phyloP scores from a whole-genome alignment of 2,797 vertebrate genomes.

The Malurus leucopterus region DNA sequence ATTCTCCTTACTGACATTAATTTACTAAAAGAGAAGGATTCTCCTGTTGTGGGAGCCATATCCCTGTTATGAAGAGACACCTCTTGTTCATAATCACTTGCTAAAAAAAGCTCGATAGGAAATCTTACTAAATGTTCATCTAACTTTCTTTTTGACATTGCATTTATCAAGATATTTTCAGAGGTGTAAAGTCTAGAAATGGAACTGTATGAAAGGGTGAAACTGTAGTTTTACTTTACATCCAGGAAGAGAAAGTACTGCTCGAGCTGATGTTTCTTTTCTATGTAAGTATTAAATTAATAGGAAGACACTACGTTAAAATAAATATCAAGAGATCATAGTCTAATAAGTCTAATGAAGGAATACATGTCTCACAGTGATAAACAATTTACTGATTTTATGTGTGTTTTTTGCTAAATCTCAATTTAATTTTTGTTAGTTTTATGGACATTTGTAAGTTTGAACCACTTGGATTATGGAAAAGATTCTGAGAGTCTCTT shows the following conservation, averaged over 20 bases:
- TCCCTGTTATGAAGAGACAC: background rate
- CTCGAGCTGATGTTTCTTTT: background rate
- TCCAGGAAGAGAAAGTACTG: background rate
- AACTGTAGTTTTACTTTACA: background rate
- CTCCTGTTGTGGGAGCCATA: fast-evolving
- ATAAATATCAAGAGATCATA: background rate
- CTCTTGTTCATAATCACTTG: background rate
- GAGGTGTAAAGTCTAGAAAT: background rate
- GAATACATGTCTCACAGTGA: background rate
- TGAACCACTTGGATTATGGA: background rate
- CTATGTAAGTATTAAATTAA: background rate
- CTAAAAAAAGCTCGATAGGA: background rate
- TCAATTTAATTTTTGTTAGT: background rate
- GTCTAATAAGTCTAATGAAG: background rate
- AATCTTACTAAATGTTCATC: background rate
- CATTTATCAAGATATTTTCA: background rate
- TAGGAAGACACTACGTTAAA: background rate
- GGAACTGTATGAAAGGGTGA: background rate
- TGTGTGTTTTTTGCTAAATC: background rate
- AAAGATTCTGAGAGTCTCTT: background rate
- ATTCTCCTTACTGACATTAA: background rate
- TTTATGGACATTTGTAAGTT: background rate
- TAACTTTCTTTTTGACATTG: background rate
- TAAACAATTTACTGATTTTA: background rate
- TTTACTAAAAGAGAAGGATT: background rate